A percentile compares a stretch with the other conserved stretches of the same genome.
phyloP scores from a whole-genome alignment of 2,888 invertebrate genomes.

The Drosophila prostipennis region DNA sequence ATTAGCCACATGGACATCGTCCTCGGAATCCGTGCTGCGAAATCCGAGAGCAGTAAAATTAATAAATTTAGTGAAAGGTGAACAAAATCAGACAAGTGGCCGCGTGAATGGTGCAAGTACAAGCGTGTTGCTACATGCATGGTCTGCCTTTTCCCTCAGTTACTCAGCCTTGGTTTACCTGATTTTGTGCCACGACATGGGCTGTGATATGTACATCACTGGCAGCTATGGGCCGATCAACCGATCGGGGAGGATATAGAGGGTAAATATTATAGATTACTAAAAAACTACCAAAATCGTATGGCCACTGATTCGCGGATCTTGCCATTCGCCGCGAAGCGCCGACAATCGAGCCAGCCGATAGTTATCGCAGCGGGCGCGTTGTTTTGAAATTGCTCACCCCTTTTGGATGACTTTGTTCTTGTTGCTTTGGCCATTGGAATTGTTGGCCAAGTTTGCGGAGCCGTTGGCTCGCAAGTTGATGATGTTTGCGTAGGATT shows the following conservation, averaged over 20 bases:
- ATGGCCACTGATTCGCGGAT: neutral
- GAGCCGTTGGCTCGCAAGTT: neutral
- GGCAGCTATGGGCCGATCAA: neutral
- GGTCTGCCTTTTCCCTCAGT: neutral
- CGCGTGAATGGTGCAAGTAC: conserved; percentile 23
- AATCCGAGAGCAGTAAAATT: neutral
- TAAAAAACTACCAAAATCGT: conserved; percentile 15
- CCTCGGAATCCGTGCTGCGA: conserved; percentile 27
- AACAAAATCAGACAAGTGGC: conserved; percentile 9
- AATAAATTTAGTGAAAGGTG: neutral
- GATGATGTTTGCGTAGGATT: neutral
- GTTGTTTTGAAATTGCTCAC: conserved; percentile 19
- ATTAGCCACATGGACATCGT: conserved; percentile 4
- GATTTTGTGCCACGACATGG: conserved; percentile 64
- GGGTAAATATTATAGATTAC: neutral
- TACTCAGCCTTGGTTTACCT: conserved; percentile 47
- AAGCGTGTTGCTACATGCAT: conserved; percentile 41
- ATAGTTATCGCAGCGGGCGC: conserved; percentile 22
- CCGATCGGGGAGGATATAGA: neutral
- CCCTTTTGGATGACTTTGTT: neutral
- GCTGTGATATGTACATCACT: conserved; percentile 44
- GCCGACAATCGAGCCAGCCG: neutral
- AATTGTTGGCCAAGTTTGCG: neutral
- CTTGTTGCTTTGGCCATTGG: too few species aligned
- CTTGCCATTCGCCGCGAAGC: conserved; percentile 12